Evolutionary conservation across 1,140 invertebrate genomes (phyloP), one percentile per base, ranked within the genome.

Genomic region (Hyles vespertilio): DNA sequence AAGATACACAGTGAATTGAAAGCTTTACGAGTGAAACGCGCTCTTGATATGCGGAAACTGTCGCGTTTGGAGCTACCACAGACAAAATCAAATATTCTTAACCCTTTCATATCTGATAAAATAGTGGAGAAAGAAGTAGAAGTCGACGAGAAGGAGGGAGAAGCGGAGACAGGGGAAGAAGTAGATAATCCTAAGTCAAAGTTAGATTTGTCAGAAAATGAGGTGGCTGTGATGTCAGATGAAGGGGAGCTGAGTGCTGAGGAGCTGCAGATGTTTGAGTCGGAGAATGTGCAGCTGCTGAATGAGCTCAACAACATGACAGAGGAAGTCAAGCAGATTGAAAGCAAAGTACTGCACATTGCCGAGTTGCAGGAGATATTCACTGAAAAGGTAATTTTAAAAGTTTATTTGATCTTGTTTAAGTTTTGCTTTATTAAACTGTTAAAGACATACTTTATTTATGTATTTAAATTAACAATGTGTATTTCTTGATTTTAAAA

Each of bases 321-420:
- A 2, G 94, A 94, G 69, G 93, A 96, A 84, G 95, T 98, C 0
- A 94, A 93, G 77, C 96, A 95, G 78, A 96, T 97, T 66, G 94
- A 98, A 83, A 96, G 93, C 67, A 97, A 98, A 91, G 97, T 99
- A 2, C 93, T 98, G 3, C 96, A 99, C 79, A 98, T 99, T 65
- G 96, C 98, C 52, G 95, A 97, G 81, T 90, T 99, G n/a, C 98
- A 99, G 83, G 95, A 99, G 85, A 94, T 98, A 62, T 98, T 99
- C 73, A 96, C 98, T 5, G 98, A 99, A 86, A 99, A 99, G 90
- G 96, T 99, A 67, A 51, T 36, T 34, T 22, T 22, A 22, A 22
- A 22, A 22, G 22, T 22, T 22, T 22, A 22, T 22, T 22, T 22
- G 22, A 22, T 22, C 22, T 22, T 22, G 22, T 22, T 22, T 22